A percentile compares a stretch with the other conserved stretches of the same genome.
Evolutionary conservation across 2,797 vertebrate species (phyloP).

Genomic region (Hippoglossus hippoglossus): DNA sequence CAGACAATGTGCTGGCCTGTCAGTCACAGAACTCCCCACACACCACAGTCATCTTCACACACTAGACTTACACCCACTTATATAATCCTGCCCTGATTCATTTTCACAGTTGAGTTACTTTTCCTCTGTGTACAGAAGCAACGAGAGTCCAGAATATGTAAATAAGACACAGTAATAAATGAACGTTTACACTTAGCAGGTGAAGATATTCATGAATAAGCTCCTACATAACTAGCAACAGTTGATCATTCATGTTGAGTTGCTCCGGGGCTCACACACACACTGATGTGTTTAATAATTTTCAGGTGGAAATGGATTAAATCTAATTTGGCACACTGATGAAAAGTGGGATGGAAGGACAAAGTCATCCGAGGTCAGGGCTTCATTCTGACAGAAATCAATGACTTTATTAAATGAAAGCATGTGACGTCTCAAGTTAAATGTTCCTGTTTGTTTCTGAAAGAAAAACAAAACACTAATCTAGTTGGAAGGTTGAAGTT

Average conservation of each 20-base stretch:
- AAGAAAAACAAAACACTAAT: too few relatives aligned
- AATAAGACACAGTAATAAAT: slow-evolving; percentile 3
- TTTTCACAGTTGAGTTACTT: slow-evolving; percentile 7
- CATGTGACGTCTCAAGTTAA: slow-evolving; percentile 13
- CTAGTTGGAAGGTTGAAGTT: too few relatives aligned
- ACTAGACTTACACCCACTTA: background rate
- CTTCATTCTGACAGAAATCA: slow-evolving; percentile 8
- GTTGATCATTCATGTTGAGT: background rate
- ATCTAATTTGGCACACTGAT: slow-evolving; percentile 11
- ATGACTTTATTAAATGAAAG: slow-evolving; percentile 10
- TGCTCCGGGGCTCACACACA: background rate
- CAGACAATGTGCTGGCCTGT: slow-evolving; percentile 26
- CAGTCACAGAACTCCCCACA: background rate
- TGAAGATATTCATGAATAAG: background rate
- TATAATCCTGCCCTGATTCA: background rate
- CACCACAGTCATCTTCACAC: background rate
- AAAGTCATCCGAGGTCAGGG: slow-evolving; percentile 11
- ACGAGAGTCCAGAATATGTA: background rate
- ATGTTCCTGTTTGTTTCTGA: background rate
- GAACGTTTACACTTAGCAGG: background rate
- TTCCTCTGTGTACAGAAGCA: background rate
- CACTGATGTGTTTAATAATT: background rate
- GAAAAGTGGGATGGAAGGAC: slow-evolving; percentile 14
- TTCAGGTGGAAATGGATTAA: background rate
- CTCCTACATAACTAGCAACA: background rate